These are phyloP conservation scores for Drosophila orena DNA, from an alignment of 1,140 invertebrate species.

Conservation along the genomic window DNA sequence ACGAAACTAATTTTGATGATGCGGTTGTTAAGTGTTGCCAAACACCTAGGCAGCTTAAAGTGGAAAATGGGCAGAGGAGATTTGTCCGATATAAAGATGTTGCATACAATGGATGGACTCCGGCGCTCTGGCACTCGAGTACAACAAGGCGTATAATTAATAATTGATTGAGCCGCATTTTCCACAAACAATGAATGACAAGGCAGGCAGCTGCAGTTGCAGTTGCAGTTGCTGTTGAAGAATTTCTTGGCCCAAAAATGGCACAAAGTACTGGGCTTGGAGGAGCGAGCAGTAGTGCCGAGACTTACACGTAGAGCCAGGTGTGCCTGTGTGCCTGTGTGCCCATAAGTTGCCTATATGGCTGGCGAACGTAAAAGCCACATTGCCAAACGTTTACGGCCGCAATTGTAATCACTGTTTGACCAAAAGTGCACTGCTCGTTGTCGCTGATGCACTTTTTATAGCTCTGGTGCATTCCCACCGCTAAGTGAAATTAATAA, in stretches of 20 bases:
- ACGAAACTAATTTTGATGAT: constrained; percentile 83
- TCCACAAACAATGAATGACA: constrained; percentile 62
- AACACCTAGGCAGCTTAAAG: constrained; percentile 61
- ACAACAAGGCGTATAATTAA: constrained; percentile 79
- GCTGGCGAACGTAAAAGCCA: constrained; percentile 51
- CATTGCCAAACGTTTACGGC: constrained; percentile 67
- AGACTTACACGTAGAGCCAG: not conserved
- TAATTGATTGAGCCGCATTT: constrained; percentile 74
- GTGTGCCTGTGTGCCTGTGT: constrained; percentile 51
- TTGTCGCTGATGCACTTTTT: constrained; percentile 58
- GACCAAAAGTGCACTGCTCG: constrained; percentile 62
- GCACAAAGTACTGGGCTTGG: constrained; percentile 62
- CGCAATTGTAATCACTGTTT: constrained; percentile 76
- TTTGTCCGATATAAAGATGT: constrained; percentile 63
- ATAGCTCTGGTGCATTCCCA: constrained; percentile 66
- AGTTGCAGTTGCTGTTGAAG: constrained; percentile 24
- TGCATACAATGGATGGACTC: constrained; percentile 53
- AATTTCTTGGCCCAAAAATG: constrained; percentile 61
- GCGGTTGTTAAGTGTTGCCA: constrained; percentile 81
- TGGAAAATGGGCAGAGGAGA: constrained; percentile 50
- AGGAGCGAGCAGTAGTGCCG: constrained; percentile 3
- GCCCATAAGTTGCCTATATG: constrained; percentile 69
- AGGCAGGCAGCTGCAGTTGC: constrained; percentile 30
- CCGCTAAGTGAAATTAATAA: constrained; percentile 80
- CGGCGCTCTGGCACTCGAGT: constrained; percentile 25